Evolutionary conservation across 2,797 vertebrate genomes (phyloP).

Genomic region (Myripristis jacobus): DNA sequence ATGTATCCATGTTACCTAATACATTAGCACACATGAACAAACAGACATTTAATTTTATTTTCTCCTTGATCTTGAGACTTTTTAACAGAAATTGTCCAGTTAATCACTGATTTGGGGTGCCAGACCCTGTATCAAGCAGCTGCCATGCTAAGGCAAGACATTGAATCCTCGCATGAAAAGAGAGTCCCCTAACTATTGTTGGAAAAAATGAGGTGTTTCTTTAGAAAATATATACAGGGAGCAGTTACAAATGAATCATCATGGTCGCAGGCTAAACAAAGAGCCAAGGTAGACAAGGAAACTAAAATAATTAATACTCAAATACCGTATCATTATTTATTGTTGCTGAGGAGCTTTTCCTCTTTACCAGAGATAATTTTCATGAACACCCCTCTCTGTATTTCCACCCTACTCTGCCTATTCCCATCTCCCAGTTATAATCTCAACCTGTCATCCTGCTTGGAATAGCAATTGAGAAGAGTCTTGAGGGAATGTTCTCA

Average conservation of each 20-base stretch:
- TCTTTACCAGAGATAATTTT: too few relatives aligned
- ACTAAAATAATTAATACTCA: too few relatives aligned
- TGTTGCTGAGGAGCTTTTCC: not conserved
- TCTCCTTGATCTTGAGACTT: not conserved
- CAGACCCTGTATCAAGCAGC: slow-evolving; percentile 12
- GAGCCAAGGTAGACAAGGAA: too few relatives aligned
- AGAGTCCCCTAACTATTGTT: too few relatives aligned
- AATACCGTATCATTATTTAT: slow-evolving; percentile 9
- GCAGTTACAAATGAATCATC: not conserved
- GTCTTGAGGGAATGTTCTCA: slow-evolving; percentile 52
- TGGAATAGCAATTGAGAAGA: slow-evolving; percentile 70
- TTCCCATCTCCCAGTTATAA: slow-evolving; percentile 60
- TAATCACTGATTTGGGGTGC: slow-evolving; percentile 3
- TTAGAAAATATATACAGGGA: not conserved
- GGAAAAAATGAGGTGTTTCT: not conserved
- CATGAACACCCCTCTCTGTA: too few relatives aligned
- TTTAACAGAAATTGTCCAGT: too few relatives aligned
- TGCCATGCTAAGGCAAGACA: slow-evolving; percentile 9
- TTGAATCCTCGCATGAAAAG: not conserved
- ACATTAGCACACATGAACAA: not conserved
- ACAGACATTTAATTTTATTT: not conserved
- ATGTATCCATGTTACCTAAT: not conserved
- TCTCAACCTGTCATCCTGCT: slow-evolving; percentile 61
- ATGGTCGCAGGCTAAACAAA: too few relatives aligned
- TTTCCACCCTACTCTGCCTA: slow-evolving; percentile 54